These are phyloP conservation scores for Callocephalon fimbriatum DNA, from an alignment of 2,113 vertebrate species.

Conservation along the genomic window DNA sequence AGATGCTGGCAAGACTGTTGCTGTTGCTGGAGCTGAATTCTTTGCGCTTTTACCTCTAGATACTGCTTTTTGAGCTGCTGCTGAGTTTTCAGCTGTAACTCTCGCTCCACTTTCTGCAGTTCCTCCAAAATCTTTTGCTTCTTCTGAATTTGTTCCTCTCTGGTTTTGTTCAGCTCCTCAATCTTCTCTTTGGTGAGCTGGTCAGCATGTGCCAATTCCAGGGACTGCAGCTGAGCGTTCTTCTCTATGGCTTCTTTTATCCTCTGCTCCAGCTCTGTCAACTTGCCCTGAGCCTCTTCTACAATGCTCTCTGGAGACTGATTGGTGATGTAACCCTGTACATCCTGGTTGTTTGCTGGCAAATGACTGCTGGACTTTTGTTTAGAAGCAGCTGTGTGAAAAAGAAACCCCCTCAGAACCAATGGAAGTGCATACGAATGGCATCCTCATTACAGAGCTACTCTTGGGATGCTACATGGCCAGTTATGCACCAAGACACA, in stretches of 20 bases:
- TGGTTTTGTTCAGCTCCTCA: constrained; percentile 98
- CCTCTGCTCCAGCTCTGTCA: constrained; percentile 98
- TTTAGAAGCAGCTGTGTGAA: constrained; percentile 91
- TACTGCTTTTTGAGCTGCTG: constrained; percentile 99
- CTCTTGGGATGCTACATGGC: constrained; percentile 67
- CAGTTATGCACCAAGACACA: constrained; percentile 64
- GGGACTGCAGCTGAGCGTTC: constrained; percentile 96
- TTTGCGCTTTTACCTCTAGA: constrained; percentile 97
- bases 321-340: constrained; percentile 88
- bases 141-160: constrained; percentile 99
- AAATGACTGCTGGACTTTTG: constrained; percentile 93
- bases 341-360: constrained; percentile 86
- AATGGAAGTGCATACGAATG: constrained; percentile 81
- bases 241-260: constrained; percentile 98
- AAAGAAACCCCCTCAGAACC: constrained; percentile 88
- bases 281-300: constrained; percentile 99
- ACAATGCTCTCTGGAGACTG: constrained; percentile 99
- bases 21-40: constrained; percentile 86
- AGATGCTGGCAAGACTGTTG: constrained; percentile 86
- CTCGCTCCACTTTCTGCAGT: constrained; percentile 98
- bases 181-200: constrained; percentile 99
- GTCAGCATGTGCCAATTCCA: constrained; percentile 98
- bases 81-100: constrained; percentile 98
- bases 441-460: constrained; percentile 82
- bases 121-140: constrained; percentile 99